Evolutionary conservation across 2,888 invertebrate genomes (phyloP), one percentile per base, ranked within the genome.

Genomic region (Balanococcus diminutus): DNA sequence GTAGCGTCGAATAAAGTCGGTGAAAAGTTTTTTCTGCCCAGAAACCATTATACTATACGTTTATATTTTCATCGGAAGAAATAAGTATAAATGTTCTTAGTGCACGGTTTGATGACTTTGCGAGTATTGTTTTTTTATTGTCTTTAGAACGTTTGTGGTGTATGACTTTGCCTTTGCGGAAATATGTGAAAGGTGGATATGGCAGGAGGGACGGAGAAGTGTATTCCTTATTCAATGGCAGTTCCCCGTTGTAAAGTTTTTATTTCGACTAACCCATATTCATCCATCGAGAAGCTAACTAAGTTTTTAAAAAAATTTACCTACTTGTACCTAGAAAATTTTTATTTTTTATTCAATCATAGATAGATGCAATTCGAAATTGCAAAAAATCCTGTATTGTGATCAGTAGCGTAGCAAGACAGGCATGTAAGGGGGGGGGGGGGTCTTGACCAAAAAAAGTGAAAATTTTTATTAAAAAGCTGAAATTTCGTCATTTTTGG

Each of bases 51-150:
- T 67, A 28, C 67, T 67, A 67, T 67, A 28, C 67, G 67, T 67
- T n/a, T 67, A 67, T 67, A 67, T 67, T 67, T 67, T 28, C 28
- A 28, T 67, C 28, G 67, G 25, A 67, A 67, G 56, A 22, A 67
- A 67, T 28, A 22, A 67, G 28, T 28, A 67, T 67, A 67, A 67
- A 67, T 28, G 67, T 67, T 25, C 67, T 67, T 56, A 56, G 5
- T 56, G 19, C 9, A 56, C 56, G 56, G 56, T 56, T 56, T 56
- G 56, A 56, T 56, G 56, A 56, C 19, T 56, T 56, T 22, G 19
- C 56, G 56, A 56, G 56, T 56, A 56, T 56, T 67, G 67, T 56
- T 67, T 67, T 46, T 28, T 67, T 67, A 67, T 67, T 67, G 67
- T 28, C 67, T 67, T 67, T 67, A 28, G n/a, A n/a, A 56, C 56